These are phyloP conservation scores for Noturus placidus DNA, from an alignment of 2,113 vertebrate species.

Conservation along the genomic window DNA sequence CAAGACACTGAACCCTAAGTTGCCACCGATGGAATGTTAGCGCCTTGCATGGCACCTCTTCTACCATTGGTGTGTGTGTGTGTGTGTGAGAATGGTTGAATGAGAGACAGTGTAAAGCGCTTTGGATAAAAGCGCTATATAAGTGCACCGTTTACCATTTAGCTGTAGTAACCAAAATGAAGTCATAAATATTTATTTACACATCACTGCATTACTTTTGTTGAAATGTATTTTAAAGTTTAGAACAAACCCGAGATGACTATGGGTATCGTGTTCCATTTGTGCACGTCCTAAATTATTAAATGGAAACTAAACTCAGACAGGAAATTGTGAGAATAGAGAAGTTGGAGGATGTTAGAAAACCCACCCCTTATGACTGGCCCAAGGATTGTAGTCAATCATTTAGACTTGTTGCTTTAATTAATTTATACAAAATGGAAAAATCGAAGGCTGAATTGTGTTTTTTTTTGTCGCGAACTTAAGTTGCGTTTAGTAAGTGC, in stretches of 20 bases:
- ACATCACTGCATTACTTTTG: neutral
- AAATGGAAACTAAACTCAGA: neutral
- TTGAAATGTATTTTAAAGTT: neutral
- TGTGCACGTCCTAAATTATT: neutral
- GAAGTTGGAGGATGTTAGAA: neutral
- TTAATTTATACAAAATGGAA: neutral
- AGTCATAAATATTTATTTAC: neutral
- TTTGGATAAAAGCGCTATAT: too few species aligned
- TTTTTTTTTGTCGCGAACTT: neutral
- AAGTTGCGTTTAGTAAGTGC: neutral
- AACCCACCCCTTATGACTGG: neutral
- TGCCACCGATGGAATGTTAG: too few species aligned
- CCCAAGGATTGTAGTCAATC: neutral
- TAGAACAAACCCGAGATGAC: neutral
- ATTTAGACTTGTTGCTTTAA: neutral
- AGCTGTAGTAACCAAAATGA: neutral
- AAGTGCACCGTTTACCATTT: too few species aligned
- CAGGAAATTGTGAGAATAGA: neutral
- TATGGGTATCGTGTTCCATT: neutral
- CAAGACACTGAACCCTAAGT: too few species aligned
- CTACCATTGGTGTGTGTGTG: too few species aligned
- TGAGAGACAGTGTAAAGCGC: too few species aligned
- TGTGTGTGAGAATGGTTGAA: too few species aligned
- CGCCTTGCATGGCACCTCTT: too few species aligned
- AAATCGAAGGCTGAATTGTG: neutral